Percentiles rank a stretch among this genome's conserved stretches.
phyloP scores from a whole-genome alignment of 2,888 invertebrate genomes.

The Eilema griseolum region DNA sequence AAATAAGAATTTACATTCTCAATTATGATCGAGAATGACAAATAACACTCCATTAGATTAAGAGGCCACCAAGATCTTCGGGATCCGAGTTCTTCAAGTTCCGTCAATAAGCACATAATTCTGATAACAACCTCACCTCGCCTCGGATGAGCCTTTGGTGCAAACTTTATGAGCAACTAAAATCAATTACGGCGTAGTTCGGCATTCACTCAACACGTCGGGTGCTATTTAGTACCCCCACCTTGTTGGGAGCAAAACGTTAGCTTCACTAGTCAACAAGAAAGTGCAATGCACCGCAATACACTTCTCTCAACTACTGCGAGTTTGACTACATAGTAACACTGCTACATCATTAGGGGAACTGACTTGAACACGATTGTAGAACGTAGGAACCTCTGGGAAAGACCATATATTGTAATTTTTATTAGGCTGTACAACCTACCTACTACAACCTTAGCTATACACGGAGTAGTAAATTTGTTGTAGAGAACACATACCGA shows the following conservation, averaged over 20 bases:
- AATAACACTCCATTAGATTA: no score
- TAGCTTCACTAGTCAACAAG: neutral
- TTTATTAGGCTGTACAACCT: neutral
- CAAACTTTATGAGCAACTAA: neutral
- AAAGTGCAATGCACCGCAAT: neutral
- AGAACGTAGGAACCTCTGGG: neutral
- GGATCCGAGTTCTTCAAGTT: no score
- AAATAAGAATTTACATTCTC: no score
- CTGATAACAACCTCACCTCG: no score
- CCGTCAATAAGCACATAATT: no score
- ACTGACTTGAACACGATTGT: neutral
- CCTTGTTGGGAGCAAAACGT: neutral
- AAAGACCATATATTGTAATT: neutral
- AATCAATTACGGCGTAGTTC: neutral
- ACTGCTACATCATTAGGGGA: neutral
- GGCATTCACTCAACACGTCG: neutral
- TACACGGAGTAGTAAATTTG: neutral
- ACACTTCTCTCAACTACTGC: neutral
- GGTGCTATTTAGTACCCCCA: neutral
- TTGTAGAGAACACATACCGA: neutral
- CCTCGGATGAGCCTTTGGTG: no score
- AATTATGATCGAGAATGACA: no score
- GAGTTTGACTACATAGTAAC: neutral
- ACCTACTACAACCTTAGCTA: no score
- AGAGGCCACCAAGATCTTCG: no score